Base-by-base conservation (phyloP, 2,888 invertebrate genomes). In the Heteropelma amictum region DNA sequence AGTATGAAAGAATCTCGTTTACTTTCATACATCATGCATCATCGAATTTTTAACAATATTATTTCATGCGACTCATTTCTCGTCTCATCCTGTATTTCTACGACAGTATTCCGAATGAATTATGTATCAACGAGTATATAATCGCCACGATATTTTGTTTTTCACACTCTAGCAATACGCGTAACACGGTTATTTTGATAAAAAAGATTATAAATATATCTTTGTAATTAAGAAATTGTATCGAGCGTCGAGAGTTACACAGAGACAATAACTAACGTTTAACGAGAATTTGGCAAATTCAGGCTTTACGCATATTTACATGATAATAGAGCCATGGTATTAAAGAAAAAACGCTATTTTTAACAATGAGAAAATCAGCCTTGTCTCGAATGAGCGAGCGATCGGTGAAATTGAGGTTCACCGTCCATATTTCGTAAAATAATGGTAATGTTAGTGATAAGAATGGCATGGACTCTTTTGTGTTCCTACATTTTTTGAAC, bases 311-410 rank as follows among this genome's bases (percentile, higher is more conserved):
- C 21, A 54, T 54, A 56, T 23, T 35, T 63, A 17, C 21, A 38
- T 6, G 3, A 14, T 7, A 23, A 51, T 26, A 19, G 0, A 51
- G 0, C 21, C 12, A 28, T 12, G 28, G 8, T 21, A 47, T 64
- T 35, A 8, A 30, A 21, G 21, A n/a, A n/a, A n/a, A n/a, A n/a
- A n/a, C n/a, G n/a, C n/a, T n/a, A 63, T 28, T 45, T 45, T 53
- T 54, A 53, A 47, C 14, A 54, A 42, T 58, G 49, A 12, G 26
- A 56, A 68, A 67, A 69, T 74, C 60, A 68, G 72, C 77, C 72
- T 77, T 68, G 26, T 67, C 28, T 71, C 65, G 60, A 42, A 49
- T 17, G 58, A 38, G 10, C 19, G 49, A 63, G 28, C 28, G 51
- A 61, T 54, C 67, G 53, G 53, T 45, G 54, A 70, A 67, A 60